Percentiles rank a stretch among this genome's conserved stretches.
Conservation (phyloP, 1,140 invertebrate genomes). For the Zophobas atratus region DNA sequence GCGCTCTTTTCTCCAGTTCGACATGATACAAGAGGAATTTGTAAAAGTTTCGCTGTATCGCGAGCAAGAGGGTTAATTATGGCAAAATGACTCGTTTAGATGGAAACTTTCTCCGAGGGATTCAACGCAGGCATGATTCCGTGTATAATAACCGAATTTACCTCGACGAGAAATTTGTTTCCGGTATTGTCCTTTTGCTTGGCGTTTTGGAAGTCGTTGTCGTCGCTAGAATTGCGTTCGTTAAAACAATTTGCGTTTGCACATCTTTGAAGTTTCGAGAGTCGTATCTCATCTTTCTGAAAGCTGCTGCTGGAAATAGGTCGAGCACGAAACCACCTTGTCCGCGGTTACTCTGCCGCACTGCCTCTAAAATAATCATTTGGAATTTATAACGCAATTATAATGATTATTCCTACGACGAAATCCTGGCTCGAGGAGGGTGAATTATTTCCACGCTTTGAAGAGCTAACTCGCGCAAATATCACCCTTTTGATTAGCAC, state of each 20-base stretch:
- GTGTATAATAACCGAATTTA: slow-evolving; percentile 28
- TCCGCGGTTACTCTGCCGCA: no score
- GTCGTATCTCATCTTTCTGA: not conserved
- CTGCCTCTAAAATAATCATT: no score
- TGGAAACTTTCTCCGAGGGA: slow-evolving; percentile 5
- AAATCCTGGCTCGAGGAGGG: no score
- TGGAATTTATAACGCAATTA: no score
- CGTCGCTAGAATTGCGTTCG: slow-evolving; percentile 3
- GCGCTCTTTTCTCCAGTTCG: not conserved
- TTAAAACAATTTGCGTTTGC: slow-evolving; percentile 21
- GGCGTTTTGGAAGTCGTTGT: slow-evolving; percentile 1
- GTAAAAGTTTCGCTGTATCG: slow-evolving; percentile 17
- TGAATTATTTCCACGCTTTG: no score
- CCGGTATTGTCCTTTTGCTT: slow-evolving; percentile 6
- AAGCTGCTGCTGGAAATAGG: not conserved
- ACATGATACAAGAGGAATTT: slow-evolving; percentile 21
- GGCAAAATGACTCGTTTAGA: slow-evolving; percentile 26
- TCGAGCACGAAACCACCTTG: not conserved
- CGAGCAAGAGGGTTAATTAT: slow-evolving; percentile 24
- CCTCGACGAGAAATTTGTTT: slow-evolving; percentile 9
- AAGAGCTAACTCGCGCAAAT: no score
- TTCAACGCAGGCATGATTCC: not conserved
- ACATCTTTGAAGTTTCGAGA: slow-evolving; percentile 1
- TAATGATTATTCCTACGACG: no score
- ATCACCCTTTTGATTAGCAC: no score